Percentiles rank a stretch among this genome's conserved stretches.
Conservation (phyloP, 2,113 vertebrate genomes). For the Pelecanoides urinatrix region DNA sequence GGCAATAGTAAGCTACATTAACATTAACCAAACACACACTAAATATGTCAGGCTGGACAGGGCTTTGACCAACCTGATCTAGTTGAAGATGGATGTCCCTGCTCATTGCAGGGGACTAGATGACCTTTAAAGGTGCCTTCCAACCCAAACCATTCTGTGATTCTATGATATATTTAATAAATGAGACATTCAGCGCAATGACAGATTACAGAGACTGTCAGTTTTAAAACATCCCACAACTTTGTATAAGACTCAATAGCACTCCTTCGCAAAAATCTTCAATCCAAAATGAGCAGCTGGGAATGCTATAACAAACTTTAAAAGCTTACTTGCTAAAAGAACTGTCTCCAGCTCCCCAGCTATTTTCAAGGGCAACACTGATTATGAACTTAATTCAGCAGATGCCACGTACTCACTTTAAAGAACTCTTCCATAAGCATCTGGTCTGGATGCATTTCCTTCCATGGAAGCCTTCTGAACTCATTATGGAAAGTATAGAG, state of each 20-base stretch:
- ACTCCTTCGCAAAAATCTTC: not conserved
- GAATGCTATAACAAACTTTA: not conserved
- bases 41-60: not conserved
- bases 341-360: not conserved
- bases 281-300: not conserved
- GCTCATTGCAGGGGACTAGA: no score
- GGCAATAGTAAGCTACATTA: not conserved
- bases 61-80: no score
- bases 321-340: not conserved
- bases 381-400: not conserved
- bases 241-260: not conserved
- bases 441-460: slow-evolving; percentile 88
- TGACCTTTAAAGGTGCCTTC: no score
- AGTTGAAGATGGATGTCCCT: no score
- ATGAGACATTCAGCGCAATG: not conserved
- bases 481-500: slow-evolving; percentile 89
- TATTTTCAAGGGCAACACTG: not conserved
- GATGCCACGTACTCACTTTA: slow-evolving; percentile 74
- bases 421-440: slow-evolving; percentile 95
- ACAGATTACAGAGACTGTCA: not conserved
- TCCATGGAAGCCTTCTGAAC: slow-evolving; percentile 85
- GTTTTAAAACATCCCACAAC: not conserved
- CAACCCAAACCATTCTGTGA: no score
- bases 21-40: not conserved
- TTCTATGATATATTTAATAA: not conserved